phyloP scores from a whole-genome alignment of 2,888 invertebrate species.

The Lepas anatifera region DNA sequence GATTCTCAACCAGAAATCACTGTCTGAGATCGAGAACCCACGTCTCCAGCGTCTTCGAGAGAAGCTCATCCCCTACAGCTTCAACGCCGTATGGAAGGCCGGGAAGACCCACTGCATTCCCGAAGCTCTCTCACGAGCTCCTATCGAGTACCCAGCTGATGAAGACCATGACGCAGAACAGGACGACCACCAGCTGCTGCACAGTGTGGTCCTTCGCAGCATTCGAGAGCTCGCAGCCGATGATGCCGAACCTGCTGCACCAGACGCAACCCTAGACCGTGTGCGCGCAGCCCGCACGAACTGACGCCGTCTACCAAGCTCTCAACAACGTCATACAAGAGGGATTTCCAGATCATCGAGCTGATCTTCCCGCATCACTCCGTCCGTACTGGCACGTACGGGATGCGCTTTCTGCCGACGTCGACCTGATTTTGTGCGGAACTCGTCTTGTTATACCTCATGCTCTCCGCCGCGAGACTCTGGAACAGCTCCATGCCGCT shows the following conservation, averaged over 20 bases:
- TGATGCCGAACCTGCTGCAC: too few species aligned
- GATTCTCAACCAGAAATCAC: constrained; percentile 10
- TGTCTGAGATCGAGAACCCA: constrained; percentile 13
- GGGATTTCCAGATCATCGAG: background rate
- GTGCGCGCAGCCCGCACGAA: constrained; percentile 8
- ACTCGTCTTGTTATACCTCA: too few species aligned
- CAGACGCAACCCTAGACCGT: background rate
- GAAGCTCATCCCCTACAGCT: constrained; percentile 10
- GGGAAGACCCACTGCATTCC: constrained; percentile 12
- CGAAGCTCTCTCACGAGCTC: too few species aligned
- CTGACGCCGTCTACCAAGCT: background rate
- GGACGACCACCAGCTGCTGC: background rate
- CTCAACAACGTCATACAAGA: background rate
- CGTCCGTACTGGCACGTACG: too few species aligned
- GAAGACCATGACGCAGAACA: constrained; percentile 2
- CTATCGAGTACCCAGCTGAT: background rate
- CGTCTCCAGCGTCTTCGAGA: constrained; percentile 8
- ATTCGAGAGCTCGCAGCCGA: too few species aligned
- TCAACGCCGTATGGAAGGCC: constrained; percentile 8
- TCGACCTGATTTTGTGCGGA: too few species aligned
- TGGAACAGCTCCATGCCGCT: too few species aligned
- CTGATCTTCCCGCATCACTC: too few species aligned
- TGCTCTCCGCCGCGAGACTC: too few species aligned
- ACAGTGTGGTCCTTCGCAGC: background rate
- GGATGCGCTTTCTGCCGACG: too few species aligned